Conservation (phyloP, 2,888 invertebrate genomes). For the Calameuta filiformis region DNA sequence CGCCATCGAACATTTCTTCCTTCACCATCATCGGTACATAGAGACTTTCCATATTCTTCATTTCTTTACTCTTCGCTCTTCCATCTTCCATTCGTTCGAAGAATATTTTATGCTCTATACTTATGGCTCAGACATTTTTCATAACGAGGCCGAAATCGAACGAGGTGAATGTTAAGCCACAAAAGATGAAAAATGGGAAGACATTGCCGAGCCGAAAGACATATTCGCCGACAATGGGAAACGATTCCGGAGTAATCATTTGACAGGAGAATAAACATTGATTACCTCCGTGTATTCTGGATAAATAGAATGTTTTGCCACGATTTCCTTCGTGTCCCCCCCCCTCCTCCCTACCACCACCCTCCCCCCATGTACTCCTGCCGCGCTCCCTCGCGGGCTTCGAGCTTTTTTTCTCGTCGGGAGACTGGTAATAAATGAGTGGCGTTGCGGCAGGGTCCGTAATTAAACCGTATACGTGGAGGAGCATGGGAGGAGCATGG, state of each 20-base stretch:
- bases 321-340: constrained; percentile 35
- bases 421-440: constrained; percentile 47
- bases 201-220: too few species aligned
- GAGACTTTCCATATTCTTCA: background rate
- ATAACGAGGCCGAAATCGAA: background rate
- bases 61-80: background rate
- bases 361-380: too few species aligned
- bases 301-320: background rate
- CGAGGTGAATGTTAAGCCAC: background rate
- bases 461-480: constrained; percentile 44
- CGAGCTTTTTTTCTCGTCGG: background rate
- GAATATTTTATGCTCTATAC: background rate
- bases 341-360: background rate
- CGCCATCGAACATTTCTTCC: background rate
- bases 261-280: background rate
- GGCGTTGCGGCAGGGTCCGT: constrained; percentile 40
- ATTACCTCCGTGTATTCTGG: background rate
- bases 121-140: background rate
- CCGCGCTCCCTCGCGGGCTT: background rate
- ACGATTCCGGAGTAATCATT: background rate
- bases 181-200: too few species aligned
- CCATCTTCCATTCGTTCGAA: background rate
- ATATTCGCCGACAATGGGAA: too few species aligned
- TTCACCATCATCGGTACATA: background rate
- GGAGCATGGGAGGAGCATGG: constrained; percentile 14